Evolutionary conservation across 2,113 vertebrate genomes (phyloP), one percentile per base, ranked within the genome.

Genomic region (Sitta europaea): DNA sequence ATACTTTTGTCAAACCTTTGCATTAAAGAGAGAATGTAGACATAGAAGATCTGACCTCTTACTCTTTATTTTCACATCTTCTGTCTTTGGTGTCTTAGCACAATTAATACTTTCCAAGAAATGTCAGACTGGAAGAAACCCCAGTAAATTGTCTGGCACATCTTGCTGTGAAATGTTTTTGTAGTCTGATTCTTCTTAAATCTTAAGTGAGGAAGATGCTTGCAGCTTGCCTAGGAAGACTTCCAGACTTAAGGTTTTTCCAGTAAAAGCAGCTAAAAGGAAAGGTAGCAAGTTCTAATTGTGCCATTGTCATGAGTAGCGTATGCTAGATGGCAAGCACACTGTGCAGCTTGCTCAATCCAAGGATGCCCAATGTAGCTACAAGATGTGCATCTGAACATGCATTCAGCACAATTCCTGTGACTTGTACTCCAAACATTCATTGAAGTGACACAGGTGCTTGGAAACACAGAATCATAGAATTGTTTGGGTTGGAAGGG

Each of bases 221-320:
- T 22, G 31, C 19, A 43, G n/a, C 36, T 63, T 74, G 8, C 22
- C 17, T 68, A 54, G 15, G 16, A 55, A 12, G 6, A 54, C 43
- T 63, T 76, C 11, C 11, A 55, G 13, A 21, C 31, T 38, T 50
- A 59, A 55, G 2, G 1, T 19, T 92, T 88, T 67, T 82, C 38
- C 21, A 42, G 20, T 61, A 51, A 71, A 63, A 36, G 43, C 17
- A 9, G 45, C 10, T 35, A 22, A 51, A 92, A 79, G 24, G 25
- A 88, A 77, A 85, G 11, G 28, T 17, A 25, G 15, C 12, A 61
- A 21, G 11, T 70, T 53, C 21, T 55, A 21, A 19, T 50, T 35
- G 21, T 53, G 20, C 35, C 35, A 9, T 5, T 11, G 20, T 75
- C 2, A 1, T 42, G 19, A 72, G 9, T 12, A 54, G 28, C 0